Evolutionary conservation across 2,797 vertebrate species (phyloP), one percentile per base, ranked within the genome.

Genomic region (Cuniculus paca): DNA sequence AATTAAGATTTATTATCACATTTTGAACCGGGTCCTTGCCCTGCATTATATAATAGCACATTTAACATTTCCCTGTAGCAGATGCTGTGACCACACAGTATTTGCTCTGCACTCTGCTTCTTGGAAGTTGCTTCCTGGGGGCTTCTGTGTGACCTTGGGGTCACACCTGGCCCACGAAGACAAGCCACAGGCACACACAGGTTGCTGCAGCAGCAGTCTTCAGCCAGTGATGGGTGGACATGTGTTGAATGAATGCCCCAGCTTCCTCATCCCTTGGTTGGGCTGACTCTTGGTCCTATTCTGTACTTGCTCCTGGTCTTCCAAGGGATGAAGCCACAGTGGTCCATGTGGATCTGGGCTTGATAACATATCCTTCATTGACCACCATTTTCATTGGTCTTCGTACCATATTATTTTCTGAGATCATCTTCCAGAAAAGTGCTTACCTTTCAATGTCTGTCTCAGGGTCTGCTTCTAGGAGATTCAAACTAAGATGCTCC

Each of bases 1-100:
- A 61, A 92, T 95, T 81, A 65, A 89, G 83, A 60, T 86, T 79
- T 52, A 89, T 50, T 54, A 20, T 50, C 70, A 2, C 36, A 36
- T 90, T 85, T 75, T 77, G 58, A 63, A 42, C 39, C 7, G 14
- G 28, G 50, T 24, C 14, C 34, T 83, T 68, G 28, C n/a, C 65
- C 65, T 48, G 5, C n/a, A 31, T 54, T 45, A 42, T 8, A 6
- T 16, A 39, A 72, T 19, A 42, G 22, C 63, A 90, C 65, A 58
- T 39, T 83, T 60, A 85, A 12, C 8, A 36, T 19, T 17, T 95
- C 48, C 13, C 4, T 5, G 1, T 52, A 79, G n/a, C 8, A 22
- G 52, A 80, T 61, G 34, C 45, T 39, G 4, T 63, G 34, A 36
- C n/a, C 17, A 65, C 0, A 14, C 12, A 2, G 1, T 14, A 48